Base-by-base conservation (phyloP, 2,113 vertebrate genomes). In the Procavia capensis region DNA sequence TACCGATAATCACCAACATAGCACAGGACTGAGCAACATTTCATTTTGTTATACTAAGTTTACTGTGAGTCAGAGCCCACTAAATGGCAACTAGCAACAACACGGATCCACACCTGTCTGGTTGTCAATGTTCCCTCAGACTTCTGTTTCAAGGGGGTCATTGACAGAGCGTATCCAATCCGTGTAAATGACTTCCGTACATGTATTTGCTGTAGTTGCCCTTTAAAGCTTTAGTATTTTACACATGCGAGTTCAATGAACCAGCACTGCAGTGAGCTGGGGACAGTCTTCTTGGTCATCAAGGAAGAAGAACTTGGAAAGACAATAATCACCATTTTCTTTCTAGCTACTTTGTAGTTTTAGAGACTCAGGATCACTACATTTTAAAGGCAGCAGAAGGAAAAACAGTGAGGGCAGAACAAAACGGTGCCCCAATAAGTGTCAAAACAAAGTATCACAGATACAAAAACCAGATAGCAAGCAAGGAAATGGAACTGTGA, bases 261-360 rank as follows among this genome's bases (percentile, higher is more conserved):
- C 22, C 31, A 6, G 86, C 36, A 1, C 41, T 3, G 0, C 4
- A 22, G 2, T 0, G 34, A 24, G 20, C 1, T 2, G 4, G 2
- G 25, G 24, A 22, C 39, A 1, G 17, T 54, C 22, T 27, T 50
- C 31, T 83, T 14, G 64, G 41, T n/a, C n/a, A n/a, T n/a, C n/a
- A n/a, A n/a, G n/a, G 63, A 70, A 70, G 41, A 45, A 88, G 59
- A 72, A 50, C 50, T 64, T 59, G 36, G 17, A 82, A 45, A 72
- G 17, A 59, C 20, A 41, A n/a, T 4, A 31, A n/a, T 25, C 20
- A 6, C 57, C 16, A 8, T 29, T 39, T 75, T 75, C 66, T 50
- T 93, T 64, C 25, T 34, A 39, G 86, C 34, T 24, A 9, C 16
- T 9, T 27, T 24, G 10, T 6, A 14, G 24, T 41, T 78, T 43